phyloP scores from a whole-genome alignment of 1,140 invertebrate genomes.

The Bombus cullumanus region DNA sequence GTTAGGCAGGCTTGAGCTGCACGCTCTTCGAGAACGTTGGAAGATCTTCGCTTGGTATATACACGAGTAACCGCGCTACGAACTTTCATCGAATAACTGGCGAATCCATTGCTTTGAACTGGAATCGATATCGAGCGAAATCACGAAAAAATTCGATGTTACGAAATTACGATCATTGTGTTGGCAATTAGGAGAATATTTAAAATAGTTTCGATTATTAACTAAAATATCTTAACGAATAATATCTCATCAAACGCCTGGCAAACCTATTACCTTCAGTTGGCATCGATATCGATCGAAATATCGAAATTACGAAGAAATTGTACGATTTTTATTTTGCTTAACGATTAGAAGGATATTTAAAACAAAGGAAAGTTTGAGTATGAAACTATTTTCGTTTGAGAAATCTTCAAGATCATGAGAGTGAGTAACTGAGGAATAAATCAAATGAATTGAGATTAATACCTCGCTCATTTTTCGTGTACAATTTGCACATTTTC shows the following conservation, averaged over 20 bases:
- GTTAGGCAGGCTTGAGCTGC: conserved; percentile 18
- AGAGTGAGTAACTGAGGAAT: neutral
- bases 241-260: neutral
- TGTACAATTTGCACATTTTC: conserved; percentile 15
- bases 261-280: neutral
- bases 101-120: neutral
- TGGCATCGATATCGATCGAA: neutral
- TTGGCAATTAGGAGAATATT: neutral
- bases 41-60: conserved; percentile 29
- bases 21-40: conserved; percentile 13
- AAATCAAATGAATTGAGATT: conserved; percentile 11
- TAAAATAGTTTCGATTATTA: no score
- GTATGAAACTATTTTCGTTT: neutral
- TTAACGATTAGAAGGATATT: neutral
- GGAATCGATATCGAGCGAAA: neutral
- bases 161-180: neutral
- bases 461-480: conserved; percentile 32
- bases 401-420: neutral
- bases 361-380: neutral
- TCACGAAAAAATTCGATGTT: neutral
- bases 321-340: neutral
- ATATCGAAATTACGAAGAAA: neutral
- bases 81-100: conserved; percentile 15
- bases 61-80: neutral
- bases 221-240: neutral